Evolutionary conservation across 2,888 invertebrate genomes (phyloP), one percentile per base, ranked within the genome.

Genomic region (Perizoma affinitatum): DNA sequence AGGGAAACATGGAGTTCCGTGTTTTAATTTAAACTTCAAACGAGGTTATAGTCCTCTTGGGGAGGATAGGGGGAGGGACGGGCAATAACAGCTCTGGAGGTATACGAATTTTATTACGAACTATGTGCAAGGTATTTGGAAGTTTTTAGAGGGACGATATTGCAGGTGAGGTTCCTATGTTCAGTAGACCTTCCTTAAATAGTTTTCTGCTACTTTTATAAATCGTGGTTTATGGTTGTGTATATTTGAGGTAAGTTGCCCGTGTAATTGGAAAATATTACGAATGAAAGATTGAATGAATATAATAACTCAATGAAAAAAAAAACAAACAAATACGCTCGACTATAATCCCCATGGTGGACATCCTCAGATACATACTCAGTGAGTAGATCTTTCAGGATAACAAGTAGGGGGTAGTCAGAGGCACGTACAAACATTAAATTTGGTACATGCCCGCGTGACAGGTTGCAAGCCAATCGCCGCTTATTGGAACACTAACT

Each of bases 11-110:
- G 60, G 58, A 56, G 60, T 68, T 63, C 61, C 66, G 55, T 69
- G 68, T 70, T 70, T 70, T 70, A 70, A 70, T 70, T 68, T 68
- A 70, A 70, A 70, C 66, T 70, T 68, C 66, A 55, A 65, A 68
- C 63, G 48, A 62, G 69, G 69, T 65, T 70, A 70, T 70, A 58
- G 66, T 58, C 52, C 69, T 61, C 66, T 45, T 10, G 63, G 58
- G 67, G 58, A 53, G 9, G 43, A 10, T 6, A 49, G 52, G 54
- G 65, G 56, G 35, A 50, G 54, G 61, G 61, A 46, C 49, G n/a
- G 50, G 54, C 50, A 51, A 52, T 56, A 67, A 60, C 59, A 55
- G 55, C 54, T 63, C 63, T 45, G 62, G 58, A 62, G 58, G 58
- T 64, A 64, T 62, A 63, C 59, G 65, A 63, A 61, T 65, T 69